Evolutionary conservation across 2,888 invertebrate genomes (phyloP).

Genomic region (Dichetophora obliterata): DNA sequence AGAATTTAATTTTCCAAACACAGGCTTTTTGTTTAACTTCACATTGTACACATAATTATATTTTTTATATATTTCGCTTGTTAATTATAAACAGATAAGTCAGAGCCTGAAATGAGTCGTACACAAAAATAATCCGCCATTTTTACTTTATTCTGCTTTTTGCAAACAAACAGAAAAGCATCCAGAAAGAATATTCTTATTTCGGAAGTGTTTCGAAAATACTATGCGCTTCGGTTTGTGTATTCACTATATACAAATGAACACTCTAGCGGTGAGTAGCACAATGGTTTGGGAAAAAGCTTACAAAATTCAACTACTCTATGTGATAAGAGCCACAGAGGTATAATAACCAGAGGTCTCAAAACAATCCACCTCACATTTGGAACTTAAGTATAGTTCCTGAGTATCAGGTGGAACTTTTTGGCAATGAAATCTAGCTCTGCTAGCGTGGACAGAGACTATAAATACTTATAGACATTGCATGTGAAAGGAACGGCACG

Average conservation of each 20-base stretch:
- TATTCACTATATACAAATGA: neutral
- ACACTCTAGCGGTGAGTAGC: neutral
- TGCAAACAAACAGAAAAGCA: slow-evolving; percentile 28
- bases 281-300: no score
- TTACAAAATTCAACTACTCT: no score
- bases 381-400: no score
- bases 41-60: slow-evolving; percentile 18
- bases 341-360: no score
- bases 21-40: neutral
- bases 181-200: slow-evolving; percentile 22
- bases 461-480: no score
- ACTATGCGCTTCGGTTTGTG: neutral
- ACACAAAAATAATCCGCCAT: slow-evolving; percentile 44
- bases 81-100: neutral
- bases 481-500: no score
- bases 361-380: no score
- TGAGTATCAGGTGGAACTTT: no score
- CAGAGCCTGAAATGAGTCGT: neutral
- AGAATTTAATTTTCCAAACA: neutral
- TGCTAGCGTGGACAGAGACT: no score
- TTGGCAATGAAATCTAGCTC: no score
- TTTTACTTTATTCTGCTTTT: slow-evolving; percentile 38
- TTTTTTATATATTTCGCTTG: neutral
- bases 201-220: slow-evolving; percentile 1
- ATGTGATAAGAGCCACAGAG: no score